Conservation (phyloP, 2,888 invertebrate species). For the Erebia aethiops region DNA sequence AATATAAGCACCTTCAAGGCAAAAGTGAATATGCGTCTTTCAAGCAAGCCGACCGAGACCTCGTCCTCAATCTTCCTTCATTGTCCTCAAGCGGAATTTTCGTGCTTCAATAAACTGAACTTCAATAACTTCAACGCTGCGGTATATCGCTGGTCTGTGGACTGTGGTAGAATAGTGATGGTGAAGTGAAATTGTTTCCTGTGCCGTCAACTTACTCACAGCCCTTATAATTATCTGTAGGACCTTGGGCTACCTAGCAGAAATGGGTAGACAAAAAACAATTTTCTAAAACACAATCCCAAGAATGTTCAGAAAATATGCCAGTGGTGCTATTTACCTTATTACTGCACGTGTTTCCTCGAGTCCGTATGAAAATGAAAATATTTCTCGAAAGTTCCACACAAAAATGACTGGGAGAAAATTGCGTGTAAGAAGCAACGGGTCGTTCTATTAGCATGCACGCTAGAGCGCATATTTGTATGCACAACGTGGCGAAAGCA, state of each 20-base stretch:
- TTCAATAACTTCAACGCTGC: too few species aligned
- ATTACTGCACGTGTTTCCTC: constrained; percentile 3
- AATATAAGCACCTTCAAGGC: too few species aligned
- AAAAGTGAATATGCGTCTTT: too few species aligned
- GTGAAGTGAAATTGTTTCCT: too few species aligned
- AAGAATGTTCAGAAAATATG: constrained; percentile 12
- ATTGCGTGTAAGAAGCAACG: constrained; percentile 1
- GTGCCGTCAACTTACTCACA: too few species aligned
- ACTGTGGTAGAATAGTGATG: too few species aligned
- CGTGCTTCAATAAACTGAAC: too few species aligned
- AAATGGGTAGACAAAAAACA: neutral
- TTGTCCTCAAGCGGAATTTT: too few species aligned
- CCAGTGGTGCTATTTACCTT: neutral
- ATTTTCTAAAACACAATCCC: neutral
- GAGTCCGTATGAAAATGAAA: constrained; percentile 8
- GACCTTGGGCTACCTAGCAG: neutral
- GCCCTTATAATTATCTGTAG: neutral
- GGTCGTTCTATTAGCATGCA: constrained; percentile 15
- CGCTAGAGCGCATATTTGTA: constrained; percentile 1
- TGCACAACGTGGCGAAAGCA: neutral
- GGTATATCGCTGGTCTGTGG: too few species aligned
- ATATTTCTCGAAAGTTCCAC: constrained; percentile 3
- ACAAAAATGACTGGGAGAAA: constrained; percentile 12
- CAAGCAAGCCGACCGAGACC: too few species aligned
- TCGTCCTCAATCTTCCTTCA: too few species aligned